phyloP scores from a whole-genome alignment of 1,140 invertebrate species.

The Aphis craccivora region DNA sequence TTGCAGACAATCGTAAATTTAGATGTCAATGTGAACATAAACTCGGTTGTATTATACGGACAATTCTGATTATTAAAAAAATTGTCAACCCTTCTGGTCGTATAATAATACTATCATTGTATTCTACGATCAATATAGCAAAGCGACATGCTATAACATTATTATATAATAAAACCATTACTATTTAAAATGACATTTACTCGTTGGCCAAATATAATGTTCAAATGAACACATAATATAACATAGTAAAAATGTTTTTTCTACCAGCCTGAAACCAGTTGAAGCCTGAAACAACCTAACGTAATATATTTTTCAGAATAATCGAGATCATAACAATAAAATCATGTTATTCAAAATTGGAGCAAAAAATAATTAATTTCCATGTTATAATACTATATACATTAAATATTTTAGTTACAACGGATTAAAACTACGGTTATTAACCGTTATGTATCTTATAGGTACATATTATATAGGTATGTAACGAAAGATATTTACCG shows the following conservation, averaged over 20 bases:
- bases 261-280: no score
- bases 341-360: no score
- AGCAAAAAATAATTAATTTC: no score
- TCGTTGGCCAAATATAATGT: neutral
- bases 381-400: no score
- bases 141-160: neutral
- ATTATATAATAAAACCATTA: neutral
- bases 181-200: neutral
- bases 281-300: no score
- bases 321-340: no score
- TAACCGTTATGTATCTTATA: neutral
- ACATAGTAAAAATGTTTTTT: no score
- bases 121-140: neutral
- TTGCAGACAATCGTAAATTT: constrained; percentile 3
- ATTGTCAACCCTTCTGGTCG: neutral
- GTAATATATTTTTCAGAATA: no score
- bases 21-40: constrained; percentile 14
- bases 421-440: neutral
- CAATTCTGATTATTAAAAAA: constrained; percentile 9
- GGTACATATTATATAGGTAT: neutral
- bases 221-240: neutral
- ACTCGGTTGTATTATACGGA: neutral
- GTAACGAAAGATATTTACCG: neutral
- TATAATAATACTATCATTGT: constrained; percentile 2
- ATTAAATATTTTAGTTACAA: neutral